Conservation (phyloP, 1,140 invertebrate genomes). For the Eurosta solidaginis region DNA sequence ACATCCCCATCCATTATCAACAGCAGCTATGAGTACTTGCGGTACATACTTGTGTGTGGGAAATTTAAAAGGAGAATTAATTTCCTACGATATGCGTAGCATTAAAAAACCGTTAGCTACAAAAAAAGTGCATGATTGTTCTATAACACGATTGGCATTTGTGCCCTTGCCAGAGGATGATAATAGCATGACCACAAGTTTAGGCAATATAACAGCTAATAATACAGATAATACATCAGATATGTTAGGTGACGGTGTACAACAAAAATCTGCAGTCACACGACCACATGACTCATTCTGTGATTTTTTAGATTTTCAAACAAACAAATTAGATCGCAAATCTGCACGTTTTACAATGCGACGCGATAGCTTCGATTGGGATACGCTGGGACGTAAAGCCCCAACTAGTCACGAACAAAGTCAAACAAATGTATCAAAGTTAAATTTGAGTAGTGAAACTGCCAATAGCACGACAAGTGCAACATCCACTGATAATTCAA, state of each 20-base stretch:
- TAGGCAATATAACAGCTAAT: constrained; percentile 35
- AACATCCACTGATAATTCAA: constrained; percentile 35
- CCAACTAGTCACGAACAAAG: neutral
- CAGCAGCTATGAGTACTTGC: constrained; percentile 50
- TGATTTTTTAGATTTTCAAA: constrained; percentile 51
- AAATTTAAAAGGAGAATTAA: constrained; percentile 56
- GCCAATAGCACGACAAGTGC: constrained; percentile 32
- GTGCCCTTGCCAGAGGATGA: constrained; percentile 44
- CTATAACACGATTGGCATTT: constrained; percentile 50
- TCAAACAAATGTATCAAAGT: neutral
- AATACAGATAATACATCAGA: constrained; percentile 27
- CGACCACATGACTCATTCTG: constrained; percentile 51
- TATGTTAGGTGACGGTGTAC: constrained; percentile 38
- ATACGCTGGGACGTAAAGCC: constrained; percentile 39
- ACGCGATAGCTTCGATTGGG: constrained; percentile 56
- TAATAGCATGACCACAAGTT: constrained; percentile 32
- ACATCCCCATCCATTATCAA: constrained; percentile 48
- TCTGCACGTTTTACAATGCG: constrained; percentile 43
- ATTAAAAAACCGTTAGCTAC: constrained; percentile 44
- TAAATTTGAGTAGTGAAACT: neutral
- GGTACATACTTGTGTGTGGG: constrained; percentile 54
- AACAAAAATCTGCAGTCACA: constrained; percentile 42
- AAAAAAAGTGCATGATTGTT: constrained; percentile 44
- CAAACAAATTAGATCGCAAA: constrained; percentile 43
- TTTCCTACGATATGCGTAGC: constrained; percentile 53